phyloP scores from a whole-genome alignment of 2,113 vertebrate genomes.

The Pluvialis apricaria region DNA sequence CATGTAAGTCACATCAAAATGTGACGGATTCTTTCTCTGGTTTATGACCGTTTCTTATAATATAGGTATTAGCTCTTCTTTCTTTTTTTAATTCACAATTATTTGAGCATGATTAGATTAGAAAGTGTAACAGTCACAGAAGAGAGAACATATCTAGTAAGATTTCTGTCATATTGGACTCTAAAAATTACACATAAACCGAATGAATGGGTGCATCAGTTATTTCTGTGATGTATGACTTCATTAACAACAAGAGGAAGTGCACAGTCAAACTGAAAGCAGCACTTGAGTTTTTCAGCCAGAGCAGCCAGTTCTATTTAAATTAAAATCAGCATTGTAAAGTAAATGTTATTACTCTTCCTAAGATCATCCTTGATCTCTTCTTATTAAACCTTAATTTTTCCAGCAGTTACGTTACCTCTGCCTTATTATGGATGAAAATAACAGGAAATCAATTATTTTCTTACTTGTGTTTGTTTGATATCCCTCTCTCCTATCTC shows the following conservation, averaged over 20 bases:
- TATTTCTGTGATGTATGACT: constrained; percentile 13
- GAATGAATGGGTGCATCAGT: constrained; percentile 3
- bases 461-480: not conserved
- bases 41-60: not conserved
- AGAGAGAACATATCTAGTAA: not conserved
- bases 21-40: not conserved
- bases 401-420: not conserved
- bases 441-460: not conserved
- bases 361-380: not conserved
- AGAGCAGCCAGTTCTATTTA: not conserved
- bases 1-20: not conserved
- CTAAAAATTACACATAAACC: not conserved
- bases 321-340: not conserved
- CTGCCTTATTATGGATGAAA: not conserved
- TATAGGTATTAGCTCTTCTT: not conserved
- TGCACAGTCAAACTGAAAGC: constrained; percentile 47
- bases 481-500: not conserved
- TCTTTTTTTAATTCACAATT: not conserved
- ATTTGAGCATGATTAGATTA: not conserved
- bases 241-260: constrained; percentile 43
- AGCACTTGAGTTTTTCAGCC: constrained; percentile 14
- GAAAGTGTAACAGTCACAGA: not conserved
- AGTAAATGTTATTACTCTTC: constrained; percentile 2
- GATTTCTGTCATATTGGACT: not conserved
- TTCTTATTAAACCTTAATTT: not conserved